Evolutionary conservation across 35 echinoderm and acorn worm species (phyloP).

Genomic region (Heliocidaris tuberculata): DNA sequence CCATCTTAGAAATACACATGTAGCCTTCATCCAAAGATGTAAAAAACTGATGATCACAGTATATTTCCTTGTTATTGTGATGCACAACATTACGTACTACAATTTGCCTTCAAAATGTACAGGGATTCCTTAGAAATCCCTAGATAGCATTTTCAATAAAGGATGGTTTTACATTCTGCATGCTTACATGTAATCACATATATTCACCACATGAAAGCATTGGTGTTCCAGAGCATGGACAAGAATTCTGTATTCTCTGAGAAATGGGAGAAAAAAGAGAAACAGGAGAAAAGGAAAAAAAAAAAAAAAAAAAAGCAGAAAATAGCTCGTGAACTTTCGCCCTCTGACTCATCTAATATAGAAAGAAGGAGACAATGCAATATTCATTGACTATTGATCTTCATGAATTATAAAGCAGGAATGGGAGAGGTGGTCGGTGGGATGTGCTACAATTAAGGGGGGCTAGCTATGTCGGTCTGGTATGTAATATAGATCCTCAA

Average conservation of each 20-base stretch:
- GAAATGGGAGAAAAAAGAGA: neutral
- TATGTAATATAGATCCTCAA: neutral
- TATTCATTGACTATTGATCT: neutral
- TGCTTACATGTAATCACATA: neutral
- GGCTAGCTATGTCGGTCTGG: neutral
- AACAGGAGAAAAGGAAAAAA: neutral
- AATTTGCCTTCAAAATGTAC: neutral
- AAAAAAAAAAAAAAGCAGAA: neutral
- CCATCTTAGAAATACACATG: too few relatives aligned
- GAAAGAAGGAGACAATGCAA: neutral
- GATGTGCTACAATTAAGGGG: neutral
- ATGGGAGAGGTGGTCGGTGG: neutral
- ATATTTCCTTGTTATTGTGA: too few relatives aligned
- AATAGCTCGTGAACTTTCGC: neutral
- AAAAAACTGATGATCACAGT: too few relatives aligned
- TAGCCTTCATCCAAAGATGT: too few relatives aligned
- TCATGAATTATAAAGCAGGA: neutral
- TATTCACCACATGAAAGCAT: neutral
- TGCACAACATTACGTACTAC: too few relatives aligned
- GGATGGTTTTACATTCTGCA: neutral
- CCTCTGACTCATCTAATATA: neutral
- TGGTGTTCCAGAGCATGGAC: neutral
- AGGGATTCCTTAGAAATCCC: neutral
- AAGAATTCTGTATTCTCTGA: neutral
- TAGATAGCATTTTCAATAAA: neutral